phyloP scores from a whole-genome alignment of 2,888 invertebrate species.

The Eristalinus sepulchralis region DNA sequence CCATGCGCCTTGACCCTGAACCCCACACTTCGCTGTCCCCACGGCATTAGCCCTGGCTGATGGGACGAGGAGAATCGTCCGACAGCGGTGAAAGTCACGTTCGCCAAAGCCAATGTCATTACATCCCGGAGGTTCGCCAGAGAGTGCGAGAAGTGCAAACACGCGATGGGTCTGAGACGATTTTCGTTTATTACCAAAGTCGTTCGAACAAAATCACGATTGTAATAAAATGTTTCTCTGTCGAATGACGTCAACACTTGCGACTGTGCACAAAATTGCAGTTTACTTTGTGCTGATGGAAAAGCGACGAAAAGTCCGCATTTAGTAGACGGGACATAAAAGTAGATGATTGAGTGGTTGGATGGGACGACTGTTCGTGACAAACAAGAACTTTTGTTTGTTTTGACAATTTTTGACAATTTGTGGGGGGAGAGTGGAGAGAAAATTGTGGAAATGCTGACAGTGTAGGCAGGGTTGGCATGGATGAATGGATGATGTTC shows the following conservation, averaged over 20 bases:
- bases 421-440: too few species aligned
- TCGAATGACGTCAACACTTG: background rate
- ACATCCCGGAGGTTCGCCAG: background rate
- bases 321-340: background rate
- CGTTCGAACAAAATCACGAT: background rate
- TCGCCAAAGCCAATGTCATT: background rate
- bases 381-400: background rate
- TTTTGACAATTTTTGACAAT: too few species aligned
- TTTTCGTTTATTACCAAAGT: background rate
- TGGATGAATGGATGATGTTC: too few species aligned
- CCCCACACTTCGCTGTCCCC: background rate
- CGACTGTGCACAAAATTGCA: background rate
- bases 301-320: too few species aligned
- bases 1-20: background rate
- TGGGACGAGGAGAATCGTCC: background rate
- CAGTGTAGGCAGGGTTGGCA: too few species aligned
- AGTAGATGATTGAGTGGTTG: background rate
- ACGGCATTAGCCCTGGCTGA: background rate
- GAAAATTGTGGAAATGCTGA: too few species aligned
- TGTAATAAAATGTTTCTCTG: background rate
- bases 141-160: background rate
- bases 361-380: background rate
- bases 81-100: background rate
- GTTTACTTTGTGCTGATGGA: background rate
- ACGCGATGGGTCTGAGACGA: background rate